Evolutionary conservation across 2,113 vertebrate genomes (phyloP).

Genomic region (Cryptotis parvus): DNA sequence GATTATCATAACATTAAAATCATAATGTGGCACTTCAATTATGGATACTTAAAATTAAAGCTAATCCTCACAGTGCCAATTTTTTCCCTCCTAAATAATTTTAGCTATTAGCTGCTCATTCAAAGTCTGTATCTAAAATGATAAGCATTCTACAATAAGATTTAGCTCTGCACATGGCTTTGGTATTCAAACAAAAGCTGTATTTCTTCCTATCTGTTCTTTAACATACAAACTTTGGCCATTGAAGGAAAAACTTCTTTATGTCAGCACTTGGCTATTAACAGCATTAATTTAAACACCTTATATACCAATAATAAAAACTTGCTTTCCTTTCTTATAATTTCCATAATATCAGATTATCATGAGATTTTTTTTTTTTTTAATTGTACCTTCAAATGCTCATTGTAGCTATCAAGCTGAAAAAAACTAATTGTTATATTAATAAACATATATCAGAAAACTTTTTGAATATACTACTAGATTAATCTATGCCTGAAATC

Average conservation of each 20-base stretch:
- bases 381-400: background rate
- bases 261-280: background rate
- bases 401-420: background rate
- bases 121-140: conserved; percentile 77
- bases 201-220: background rate
- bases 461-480: conserved; percentile 20
- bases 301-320: background rate
- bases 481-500: conserved; percentile 7
- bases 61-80: conserved; percentile 81
- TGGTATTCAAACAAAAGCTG: conserved; percentile 58
- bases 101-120: conserved; percentile 82
- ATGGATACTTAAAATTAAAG: conserved; percentile 84
- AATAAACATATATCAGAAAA: background rate
- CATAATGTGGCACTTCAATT: conserved; percentile 84
- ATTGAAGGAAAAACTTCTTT: background rate
- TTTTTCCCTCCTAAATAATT: conserved; percentile 79
- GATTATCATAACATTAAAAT: conserved; percentile 86
- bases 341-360: background rate
- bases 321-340: background rate
- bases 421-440: background rate
- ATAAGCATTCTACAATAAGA: conserved; percentile 61
- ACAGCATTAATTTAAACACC: background rate
- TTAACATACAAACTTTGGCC: background rate
- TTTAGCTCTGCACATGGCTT: conserved; percentile 23
- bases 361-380: background rate